A percentile compares a stretch with the other conserved stretches of the same genome.
Evolutionary conservation across 2,888 invertebrate species (phyloP).

Genomic region (Hirtodrosophila cameraria): DNA sequence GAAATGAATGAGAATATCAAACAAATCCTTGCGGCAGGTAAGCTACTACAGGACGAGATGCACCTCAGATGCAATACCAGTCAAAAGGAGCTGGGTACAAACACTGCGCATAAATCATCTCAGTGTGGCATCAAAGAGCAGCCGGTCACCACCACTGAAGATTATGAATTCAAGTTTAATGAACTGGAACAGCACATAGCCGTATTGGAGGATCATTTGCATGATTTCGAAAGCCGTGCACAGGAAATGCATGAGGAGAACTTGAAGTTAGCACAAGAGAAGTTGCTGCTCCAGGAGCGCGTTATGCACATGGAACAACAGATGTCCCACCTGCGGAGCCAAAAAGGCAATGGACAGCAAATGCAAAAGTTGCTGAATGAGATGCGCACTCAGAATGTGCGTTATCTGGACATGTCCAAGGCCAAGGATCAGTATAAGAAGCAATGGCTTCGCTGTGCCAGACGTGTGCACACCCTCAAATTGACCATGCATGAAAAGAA

Average conservation of each 20-base stretch:
- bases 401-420: conserved; percentile 87
- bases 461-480: conserved; percentile 88
- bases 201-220: conserved; percentile 53
- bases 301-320: conserved; percentile 69
- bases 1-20: conserved; percentile 12
- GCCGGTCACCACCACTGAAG: conserved; percentile 5
- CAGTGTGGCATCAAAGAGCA: conserved; percentile 11
- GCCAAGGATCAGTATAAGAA: conserved; percentile 91
- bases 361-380: conserved; percentile 88
- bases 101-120: not conserved
- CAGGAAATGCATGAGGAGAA: conserved; percentile 84
- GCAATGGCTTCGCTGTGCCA: conserved; percentile 89
- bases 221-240: conserved; percentile 71
- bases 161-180: conserved; percentile 54
- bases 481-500: conserved; percentile 55
- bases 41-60: conserved; percentile 87
- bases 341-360: conserved; percentile 84
- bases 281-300: conserved; percentile 74
- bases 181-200: conserved; percentile 65
- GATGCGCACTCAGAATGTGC: conserved; percentile 85
- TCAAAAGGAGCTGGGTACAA: conserved; percentile 1
- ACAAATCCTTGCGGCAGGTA: conserved; percentile 89
- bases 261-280: conserved; percentile 83
- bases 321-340: conserved; percentile 32
- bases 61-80: conserved; percentile 82